These are phyloP conservation scores for Dexiosoma caninum DNA, from an alignment of 2,888 invertebrate species.

Conservation along the genomic window DNA sequence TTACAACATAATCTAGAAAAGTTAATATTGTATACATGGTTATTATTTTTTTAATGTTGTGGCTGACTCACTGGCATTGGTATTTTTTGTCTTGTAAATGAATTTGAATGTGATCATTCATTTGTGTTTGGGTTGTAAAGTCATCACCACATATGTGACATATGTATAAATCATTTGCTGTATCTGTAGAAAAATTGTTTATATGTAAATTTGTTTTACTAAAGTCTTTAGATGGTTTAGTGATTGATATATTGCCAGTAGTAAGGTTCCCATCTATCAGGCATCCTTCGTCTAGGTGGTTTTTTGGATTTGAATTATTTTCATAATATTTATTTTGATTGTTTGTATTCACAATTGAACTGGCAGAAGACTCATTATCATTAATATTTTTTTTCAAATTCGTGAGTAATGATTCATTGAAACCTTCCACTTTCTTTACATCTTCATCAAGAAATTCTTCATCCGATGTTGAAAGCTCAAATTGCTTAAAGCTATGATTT, in stretches of 20 bases:
- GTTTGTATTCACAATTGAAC: slow-evolving; percentile 23
- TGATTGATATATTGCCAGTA: not conserved
- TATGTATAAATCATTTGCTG: slow-evolving; percentile 1
- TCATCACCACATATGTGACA: slow-evolving; percentile 68
- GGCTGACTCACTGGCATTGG: slow-evolving; percentile 65
- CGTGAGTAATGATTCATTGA: slow-evolving; percentile 1
- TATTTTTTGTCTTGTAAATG: slow-evolving; percentile 66
- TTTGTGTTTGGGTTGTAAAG: slow-evolving; percentile 62
- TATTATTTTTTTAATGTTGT: too few relatives aligned
- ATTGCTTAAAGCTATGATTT: not conserved
- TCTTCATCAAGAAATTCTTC: slow-evolving; percentile 3
- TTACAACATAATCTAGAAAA: slow-evolving; percentile 68
- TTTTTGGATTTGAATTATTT: slow-evolving; percentile 10
- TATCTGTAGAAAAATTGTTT: not conserved
- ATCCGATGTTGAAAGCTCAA: not conserved
- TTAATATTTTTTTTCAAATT: not conserved
- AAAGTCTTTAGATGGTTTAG: too few relatives aligned
- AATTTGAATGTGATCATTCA: slow-evolving; percentile 67
- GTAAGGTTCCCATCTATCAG: slow-evolving; percentile 3
- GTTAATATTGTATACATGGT: not conserved
- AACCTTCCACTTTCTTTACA: not conserved
- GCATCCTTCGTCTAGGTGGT: slow-evolving; percentile 7
- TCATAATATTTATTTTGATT: slow-evolving; percentile 22
- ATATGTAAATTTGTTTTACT: not conserved
- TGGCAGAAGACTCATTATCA: slow-evolving; percentile 25